A percentile compares a stretch with the other conserved stretches of the same genome.
Evolutionary conservation across 1,140 invertebrate genomes (phyloP).

Genomic region (Halyomorpha halys): DNA sequence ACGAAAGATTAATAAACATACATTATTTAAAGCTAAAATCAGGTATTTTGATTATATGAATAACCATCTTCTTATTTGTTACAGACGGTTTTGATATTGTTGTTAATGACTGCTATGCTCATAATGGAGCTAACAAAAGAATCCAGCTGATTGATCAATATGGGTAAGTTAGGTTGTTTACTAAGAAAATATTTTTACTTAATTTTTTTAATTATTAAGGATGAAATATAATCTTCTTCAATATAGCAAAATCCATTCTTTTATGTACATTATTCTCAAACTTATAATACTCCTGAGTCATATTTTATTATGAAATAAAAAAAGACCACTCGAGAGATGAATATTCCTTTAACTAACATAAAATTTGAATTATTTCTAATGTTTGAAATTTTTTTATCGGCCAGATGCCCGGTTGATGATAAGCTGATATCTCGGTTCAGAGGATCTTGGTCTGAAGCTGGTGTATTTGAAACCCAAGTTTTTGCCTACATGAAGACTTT

Average conservation of each 20-base stretch:
- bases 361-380: too few species aligned
- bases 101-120: slow-evolving; percentile 90
- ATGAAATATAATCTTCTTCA: too few species aligned
- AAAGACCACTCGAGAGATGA: too few species aligned
- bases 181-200: neutral
- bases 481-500: slow-evolving; percentile 94
- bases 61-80: slow-evolving; percentile 32
- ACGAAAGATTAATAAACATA: too few species aligned
- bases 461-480: slow-evolving; percentile 84
- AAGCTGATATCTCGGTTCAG: slow-evolving; percentile 85
- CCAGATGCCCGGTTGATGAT: slow-evolving; percentile 82
- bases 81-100: slow-evolving; percentile 89
- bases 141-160: slow-evolving; percentile 88
- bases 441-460: slow-evolving; percentile 81
- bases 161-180: slow-evolving; percentile 48
- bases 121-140: slow-evolving; percentile 83
- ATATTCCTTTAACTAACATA: too few species aligned
- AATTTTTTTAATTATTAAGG: too few species aligned
- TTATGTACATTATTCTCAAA: too few species aligned
- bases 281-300: too few species aligned
- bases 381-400: slow-evolving; percentile 11
- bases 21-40: neutral
- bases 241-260: too few species aligned
- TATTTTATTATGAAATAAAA: too few species aligned
- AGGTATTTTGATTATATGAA: neutral